Percentiles rank a stretch among this genome's conserved stretches.
Evolutionary conservation across 2,113 vertebrate species (phyloP).

Genomic region (Scomber japonicus): DNA sequence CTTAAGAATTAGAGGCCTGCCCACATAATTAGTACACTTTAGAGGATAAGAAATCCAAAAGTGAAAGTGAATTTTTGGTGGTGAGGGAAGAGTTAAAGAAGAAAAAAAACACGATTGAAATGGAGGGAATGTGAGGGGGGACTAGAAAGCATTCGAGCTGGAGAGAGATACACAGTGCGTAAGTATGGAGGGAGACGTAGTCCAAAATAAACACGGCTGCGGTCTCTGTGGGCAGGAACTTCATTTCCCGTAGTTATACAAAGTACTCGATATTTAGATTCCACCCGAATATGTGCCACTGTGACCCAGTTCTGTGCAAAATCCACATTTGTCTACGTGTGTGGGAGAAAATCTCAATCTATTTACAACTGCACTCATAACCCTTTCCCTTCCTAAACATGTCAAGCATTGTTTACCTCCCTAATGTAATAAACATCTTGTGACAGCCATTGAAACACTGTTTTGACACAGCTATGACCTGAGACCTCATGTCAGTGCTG

Average conservation of each 20-base stretch:
- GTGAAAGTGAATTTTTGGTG: constrained; percentile 11
- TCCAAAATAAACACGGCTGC: constrained; percentile 79
- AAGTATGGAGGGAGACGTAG: constrained; percentile 45
- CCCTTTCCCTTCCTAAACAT: constrained; percentile 41
- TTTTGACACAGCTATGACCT: background rate
- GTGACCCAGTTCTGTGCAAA: constrained; percentile 56
- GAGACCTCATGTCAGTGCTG: background rate
- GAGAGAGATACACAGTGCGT: constrained; percentile 40
- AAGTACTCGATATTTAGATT: constrained; percentile 74
- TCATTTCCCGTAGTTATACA: constrained; percentile 80
- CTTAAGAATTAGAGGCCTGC: background rate
- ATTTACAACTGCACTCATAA: constrained; percentile 23
- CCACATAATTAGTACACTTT: background rate
- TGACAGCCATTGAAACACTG: background rate
- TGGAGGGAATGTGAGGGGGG: constrained; percentile 26
- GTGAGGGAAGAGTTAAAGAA: constrained; percentile 57
- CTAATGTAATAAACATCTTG: constrained; percentile 30
- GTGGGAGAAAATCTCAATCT: constrained; percentile 7
- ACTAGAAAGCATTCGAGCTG: constrained; percentile 32
- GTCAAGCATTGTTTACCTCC: constrained; percentile 36
- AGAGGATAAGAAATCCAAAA: background rate
- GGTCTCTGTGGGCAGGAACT: constrained; percentile 72
- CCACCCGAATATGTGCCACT: constrained; percentile 62
- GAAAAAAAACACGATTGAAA: constrained; percentile 39
- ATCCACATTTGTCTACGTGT: constrained; percentile 10